Base-by-base conservation (phyloP, 2,113 vertebrate species). In the rat (Rattus norvegicus) region DNA sequence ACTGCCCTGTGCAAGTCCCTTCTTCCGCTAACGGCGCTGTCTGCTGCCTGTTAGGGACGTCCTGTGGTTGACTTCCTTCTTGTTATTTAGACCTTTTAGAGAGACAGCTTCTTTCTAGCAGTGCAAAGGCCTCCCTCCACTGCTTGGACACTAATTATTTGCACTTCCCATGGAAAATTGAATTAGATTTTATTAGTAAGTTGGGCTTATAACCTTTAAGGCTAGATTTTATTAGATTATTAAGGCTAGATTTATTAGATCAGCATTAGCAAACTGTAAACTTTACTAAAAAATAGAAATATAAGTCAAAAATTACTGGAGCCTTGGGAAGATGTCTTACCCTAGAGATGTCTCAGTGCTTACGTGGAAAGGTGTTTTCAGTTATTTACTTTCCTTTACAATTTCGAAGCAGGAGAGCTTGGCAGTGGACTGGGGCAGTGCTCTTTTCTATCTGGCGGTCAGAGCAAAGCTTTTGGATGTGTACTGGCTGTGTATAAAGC, bases 121-220 rank as follows among this genome's bases (percentile, higher is more conserved):
- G 85, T 90, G 92, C 92, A 96, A 98, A 0, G 83, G 88, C 93
- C 54, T 98, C 75, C 5, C 97, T 97, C 94, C 88, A 65, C 92
- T 97, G 79, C 95, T 98, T 98, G 84, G 95, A 96, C 95, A 95
- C 96, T 96, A 98, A 98, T 98, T 96, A 98, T 98, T 98, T 98
- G 98, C 91, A 98, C 98, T 98, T 98, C 98, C 98, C 98, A 95
- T 95, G 80, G 98, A 98, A 98, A 98, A 98, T 93, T 0, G 52
- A 98, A 98, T 98, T 99, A 98, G 83, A 70, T 98, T 99, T 98
- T 99, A 98, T 98, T 98, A 98, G 98, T 98, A 98, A 98, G 98
- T 98, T 97, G 98, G 98, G 98, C 97, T 98, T 97, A 85, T 99
- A 98, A 99, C 97, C 91, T 98, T 95, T 98, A 96, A 96, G 97